Evolutionary conservation across 2,888 invertebrate species (phyloP).

Genomic region (Hypomecis atomaria): DNA sequence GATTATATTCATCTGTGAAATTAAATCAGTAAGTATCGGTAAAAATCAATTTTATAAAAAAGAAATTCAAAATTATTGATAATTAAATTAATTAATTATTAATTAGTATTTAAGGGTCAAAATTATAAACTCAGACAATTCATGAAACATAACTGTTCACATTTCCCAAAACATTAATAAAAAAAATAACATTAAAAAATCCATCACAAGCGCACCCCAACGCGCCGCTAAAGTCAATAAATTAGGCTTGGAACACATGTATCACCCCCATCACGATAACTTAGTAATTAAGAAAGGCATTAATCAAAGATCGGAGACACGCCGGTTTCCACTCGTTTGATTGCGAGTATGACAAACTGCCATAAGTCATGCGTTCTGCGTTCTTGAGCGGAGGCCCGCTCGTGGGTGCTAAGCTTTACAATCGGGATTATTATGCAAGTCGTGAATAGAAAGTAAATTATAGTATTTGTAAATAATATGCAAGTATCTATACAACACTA

Average conservation of each 20-base stretch:
- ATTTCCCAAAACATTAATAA: not conserved
- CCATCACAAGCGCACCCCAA: slow-evolving; percentile 45
- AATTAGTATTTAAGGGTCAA: too few relatives aligned
- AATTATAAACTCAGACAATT: too few relatives aligned
- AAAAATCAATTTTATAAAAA: too few relatives aligned
- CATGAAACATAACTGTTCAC: too few relatives aligned
- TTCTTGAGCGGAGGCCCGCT: slow-evolving; percentile 10
- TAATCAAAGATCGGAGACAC: slow-evolving; percentile 77
- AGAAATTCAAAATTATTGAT: too few relatives aligned
- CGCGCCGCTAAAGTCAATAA: slow-evolving; percentile 76
- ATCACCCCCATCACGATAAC: slow-evolving; percentile 71
- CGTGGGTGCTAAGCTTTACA: slow-evolving; percentile 63
- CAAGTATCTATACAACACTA: too few relatives aligned
- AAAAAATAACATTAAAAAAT: slow-evolving; percentile 42
- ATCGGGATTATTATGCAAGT: slow-evolving; percentile 31
- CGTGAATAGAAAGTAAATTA: slow-evolving; percentile 19
- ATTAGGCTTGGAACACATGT: slow-evolving; percentile 78
- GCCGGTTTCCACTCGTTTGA: slow-evolving; percentile 62
- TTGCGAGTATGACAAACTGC: slow-evolving; percentile 79
- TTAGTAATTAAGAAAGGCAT: slow-evolving; percentile 83
- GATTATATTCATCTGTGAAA: too few relatives aligned
- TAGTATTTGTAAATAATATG: not conserved
- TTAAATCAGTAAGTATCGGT: too few relatives aligned
- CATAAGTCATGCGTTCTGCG: slow-evolving; percentile 67
- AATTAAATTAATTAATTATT: too few relatives aligned